Percentiles rank a stretch among this genome's conserved stretches.
These are phyloP conservation scores for Dromiciops gliroides DNA, from an alignment of 2,113 vertebrate genomes.

Conservation along the genomic window DNA sequence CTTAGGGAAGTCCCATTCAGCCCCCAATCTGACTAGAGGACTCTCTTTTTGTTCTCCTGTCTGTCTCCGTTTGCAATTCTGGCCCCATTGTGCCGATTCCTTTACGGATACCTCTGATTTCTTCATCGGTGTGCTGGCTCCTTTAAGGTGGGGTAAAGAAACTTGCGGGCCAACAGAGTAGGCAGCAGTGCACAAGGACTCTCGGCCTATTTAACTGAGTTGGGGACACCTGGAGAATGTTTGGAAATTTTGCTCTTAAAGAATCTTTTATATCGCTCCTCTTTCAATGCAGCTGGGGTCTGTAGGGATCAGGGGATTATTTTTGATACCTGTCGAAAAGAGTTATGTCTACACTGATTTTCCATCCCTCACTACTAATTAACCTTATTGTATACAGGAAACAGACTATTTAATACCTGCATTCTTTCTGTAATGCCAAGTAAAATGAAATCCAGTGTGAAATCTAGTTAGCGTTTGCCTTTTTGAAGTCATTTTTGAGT, in stretches of 20 bases:
- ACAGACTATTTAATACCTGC: slow-evolving; percentile 87
- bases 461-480: slow-evolving; percentile 88
- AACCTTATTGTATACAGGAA: slow-evolving; percentile 89
- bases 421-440: slow-evolving; percentile 89
- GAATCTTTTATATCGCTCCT: slow-evolving; percentile 84
- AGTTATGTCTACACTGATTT: slow-evolving; percentile 88
- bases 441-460: slow-evolving; percentile 89
- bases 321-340: slow-evolving; percentile 90
- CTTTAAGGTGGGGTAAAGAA: slow-evolving; percentile 78
- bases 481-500: slow-evolving; percentile 89
- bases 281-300: slow-evolving; percentile 86
- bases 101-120: slow-evolving; percentile 81
- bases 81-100: slow-evolving; percentile 79
- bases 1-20: slow-evolving; percentile 87
- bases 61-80: slow-evolving; percentile 78
- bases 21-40: slow-evolving; percentile 79
- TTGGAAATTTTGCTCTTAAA: slow-evolving; percentile 84
- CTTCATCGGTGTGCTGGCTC: slow-evolving; percentile 69
- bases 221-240: slow-evolving; percentile 85
- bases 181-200: slow-evolving; percentile 65
- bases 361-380: slow-evolving; percentile 87
- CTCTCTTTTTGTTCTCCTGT: slow-evolving; percentile 84
- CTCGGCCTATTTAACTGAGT: slow-evolving; percentile 72
- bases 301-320: slow-evolving; percentile 86
- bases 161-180: slow-evolving; percentile 64